A percentile compares a stretch with the other conserved stretches of the same genome.
Evolutionary conservation across 2,113 vertebrate genomes (phyloP).

Genomic region (Galbula dea): DNA sequence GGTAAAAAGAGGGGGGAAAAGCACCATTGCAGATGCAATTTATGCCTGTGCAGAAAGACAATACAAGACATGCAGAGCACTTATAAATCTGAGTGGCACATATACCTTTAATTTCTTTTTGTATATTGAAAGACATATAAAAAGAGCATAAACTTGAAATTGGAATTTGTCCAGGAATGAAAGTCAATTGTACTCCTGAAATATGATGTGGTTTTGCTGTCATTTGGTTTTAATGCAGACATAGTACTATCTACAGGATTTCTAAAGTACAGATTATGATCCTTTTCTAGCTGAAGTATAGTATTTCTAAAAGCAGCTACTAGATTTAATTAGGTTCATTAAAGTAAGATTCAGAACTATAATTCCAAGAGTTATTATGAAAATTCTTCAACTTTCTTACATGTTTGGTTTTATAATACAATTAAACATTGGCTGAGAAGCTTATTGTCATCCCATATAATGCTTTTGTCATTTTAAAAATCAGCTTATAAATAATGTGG

Average conservation of each 20-base stretch:
- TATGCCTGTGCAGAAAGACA: neutral
- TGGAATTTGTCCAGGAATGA: neutral
- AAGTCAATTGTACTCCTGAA: neutral
- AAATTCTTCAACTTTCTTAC: slow-evolving; percentile 24
- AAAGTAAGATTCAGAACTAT: slow-evolving; percentile 15
- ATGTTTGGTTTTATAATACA: slow-evolving; percentile 13
- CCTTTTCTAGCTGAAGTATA: neutral
- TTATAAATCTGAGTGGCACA: neutral
- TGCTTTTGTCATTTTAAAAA: slow-evolving; percentile 34
- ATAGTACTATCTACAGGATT: neutral
- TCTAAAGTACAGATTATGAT: neutral
- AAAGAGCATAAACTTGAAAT: neutral
- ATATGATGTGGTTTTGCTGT: neutral
- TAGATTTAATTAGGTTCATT: slow-evolving; percentile 36
- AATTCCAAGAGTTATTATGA: slow-evolving; percentile 14
- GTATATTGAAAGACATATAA: neutral
- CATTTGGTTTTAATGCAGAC: neutral
- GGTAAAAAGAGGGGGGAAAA: accelerated
- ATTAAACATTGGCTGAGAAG: slow-evolving; percentile 13
- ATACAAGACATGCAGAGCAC: neutral
- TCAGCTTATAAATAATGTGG: slow-evolving; percentile 20
- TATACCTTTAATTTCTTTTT: neutral
- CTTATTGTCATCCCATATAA: slow-evolving; percentile 8
- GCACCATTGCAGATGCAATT: neutral
- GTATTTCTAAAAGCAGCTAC: slow-evolving; percentile 14